These are phyloP conservation scores for Picathartes gymnocephalus DNA, from an alignment of 2,113 vertebrate species.

Conservation along the genomic window DNA sequence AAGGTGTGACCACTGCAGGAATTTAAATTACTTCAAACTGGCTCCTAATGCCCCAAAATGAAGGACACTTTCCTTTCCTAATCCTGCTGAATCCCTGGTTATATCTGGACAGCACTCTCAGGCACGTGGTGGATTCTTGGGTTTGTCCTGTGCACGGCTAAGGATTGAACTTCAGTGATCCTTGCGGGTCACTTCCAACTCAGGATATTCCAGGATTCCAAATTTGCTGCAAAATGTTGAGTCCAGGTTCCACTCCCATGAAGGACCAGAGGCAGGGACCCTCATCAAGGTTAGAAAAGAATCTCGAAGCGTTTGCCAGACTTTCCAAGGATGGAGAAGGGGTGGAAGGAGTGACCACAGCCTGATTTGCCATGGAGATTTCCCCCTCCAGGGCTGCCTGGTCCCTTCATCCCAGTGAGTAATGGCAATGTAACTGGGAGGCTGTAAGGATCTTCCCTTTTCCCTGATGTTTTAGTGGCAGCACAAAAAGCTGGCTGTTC, in stretches of 20 bases:
- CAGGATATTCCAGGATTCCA: not conserved
- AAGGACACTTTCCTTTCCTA: not conserved
- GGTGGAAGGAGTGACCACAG: not conserved
- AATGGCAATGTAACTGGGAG: not conserved
- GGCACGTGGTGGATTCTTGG: not conserved
- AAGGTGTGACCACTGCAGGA: not conserved
- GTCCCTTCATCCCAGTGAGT: not conserved
- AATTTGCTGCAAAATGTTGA: not conserved
- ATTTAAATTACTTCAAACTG: not conserved
- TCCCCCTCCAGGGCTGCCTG: not conserved
- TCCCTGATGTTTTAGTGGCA: not conserved
- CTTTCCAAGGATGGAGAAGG: not conserved
- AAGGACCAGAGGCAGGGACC: not conserved
- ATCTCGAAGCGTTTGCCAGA: not conserved
- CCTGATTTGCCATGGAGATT: not conserved
- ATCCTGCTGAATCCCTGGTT: not conserved
- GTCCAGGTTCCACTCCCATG: not conserved
- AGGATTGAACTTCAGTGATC: not conserved
- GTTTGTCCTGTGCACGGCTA: not conserved
- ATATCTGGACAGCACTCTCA: not conserved
- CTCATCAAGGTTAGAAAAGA: not conserved
- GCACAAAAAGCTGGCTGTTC: constrained; percentile 20
- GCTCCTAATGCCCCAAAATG: not conserved
- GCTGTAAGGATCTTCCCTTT: not conserved
- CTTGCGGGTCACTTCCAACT: not conserved